A percentile compares a stretch with the other conserved stretches of the same genome.
Evolutionary conservation across 1,140 invertebrate genomes (phyloP).

Genomic region (Mya arenaria): DNA sequence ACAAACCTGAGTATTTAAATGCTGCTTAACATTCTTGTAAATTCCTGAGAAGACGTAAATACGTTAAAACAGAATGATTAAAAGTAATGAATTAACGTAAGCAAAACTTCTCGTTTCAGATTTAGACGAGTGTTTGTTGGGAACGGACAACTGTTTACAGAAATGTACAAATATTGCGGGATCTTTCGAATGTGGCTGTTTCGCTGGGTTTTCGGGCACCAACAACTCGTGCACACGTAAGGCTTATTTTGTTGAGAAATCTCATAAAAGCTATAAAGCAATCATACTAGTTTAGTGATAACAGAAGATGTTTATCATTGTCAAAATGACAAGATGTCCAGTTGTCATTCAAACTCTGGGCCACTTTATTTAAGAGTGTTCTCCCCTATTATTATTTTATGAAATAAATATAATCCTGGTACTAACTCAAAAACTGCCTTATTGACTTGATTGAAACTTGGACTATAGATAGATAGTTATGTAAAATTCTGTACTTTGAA

Average conservation of each 20-base stretch:
- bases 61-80: neutral
- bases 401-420: neutral
- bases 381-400: neutral
- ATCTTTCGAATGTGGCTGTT: constrained; percentile 17
- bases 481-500: too few species aligned
- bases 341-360: neutral
- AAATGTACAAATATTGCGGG: constrained; percentile 13
- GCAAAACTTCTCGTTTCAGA: constrained; percentile 4
- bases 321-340: neutral
- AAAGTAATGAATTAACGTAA: neutral
- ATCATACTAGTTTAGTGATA: too few species aligned
- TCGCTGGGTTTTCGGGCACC: neutral
- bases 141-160: constrained; percentile 16
- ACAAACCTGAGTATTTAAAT: too few species aligned
- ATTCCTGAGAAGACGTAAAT: neutral
- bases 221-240: neutral
- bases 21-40: neutral
- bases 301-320: neutral
- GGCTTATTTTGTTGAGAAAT: neutral
- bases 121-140: constrained; percentile 31
- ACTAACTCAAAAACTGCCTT: too few species aligned
- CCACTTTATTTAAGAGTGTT: neutral
- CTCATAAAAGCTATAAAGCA: too few species aligned
- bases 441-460: too few species aligned
- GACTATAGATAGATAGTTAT: too few species aligned